Percentiles rank a stretch among this genome's conserved stretches.
Evolutionary conservation across 2,113 vertebrate genomes (phyloP).

Genomic region (Harpagus bidentatus): DNA sequence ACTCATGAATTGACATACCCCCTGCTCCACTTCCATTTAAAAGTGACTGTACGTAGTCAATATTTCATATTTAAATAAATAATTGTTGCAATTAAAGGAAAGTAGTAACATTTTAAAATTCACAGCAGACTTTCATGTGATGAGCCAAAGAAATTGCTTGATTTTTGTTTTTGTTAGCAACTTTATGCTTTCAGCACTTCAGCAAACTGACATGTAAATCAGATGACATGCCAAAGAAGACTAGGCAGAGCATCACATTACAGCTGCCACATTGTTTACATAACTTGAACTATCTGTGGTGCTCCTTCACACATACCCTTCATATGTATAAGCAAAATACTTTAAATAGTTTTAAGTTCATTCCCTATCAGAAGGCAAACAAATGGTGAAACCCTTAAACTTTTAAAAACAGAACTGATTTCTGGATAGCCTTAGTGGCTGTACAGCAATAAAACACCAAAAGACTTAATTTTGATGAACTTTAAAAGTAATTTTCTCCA

Average conservation of each 20-base stretch:
- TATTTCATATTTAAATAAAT: not conserved
- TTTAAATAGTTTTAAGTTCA: not conserved
- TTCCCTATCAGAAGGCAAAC: not conserved
- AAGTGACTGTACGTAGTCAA: not conserved
- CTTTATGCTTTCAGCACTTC: not conserved
- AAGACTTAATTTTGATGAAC: not conserved
- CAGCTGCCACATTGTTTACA: not conserved
- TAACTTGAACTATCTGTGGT: not conserved
- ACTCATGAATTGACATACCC: not conserved
- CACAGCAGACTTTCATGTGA: not conserved
- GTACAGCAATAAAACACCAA: not conserved
- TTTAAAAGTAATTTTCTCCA: not conserved
- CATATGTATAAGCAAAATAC: not conserved
- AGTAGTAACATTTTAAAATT: not conserved
- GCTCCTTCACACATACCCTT: not conserved
- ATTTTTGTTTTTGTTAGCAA: not conserved
- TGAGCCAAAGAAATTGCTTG: not conserved
- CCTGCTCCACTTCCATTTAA: not conserved
- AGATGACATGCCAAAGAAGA: not conserved
- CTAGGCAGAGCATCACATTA: not conserved
- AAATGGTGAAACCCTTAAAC: not conserved
- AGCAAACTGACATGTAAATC: not conserved
- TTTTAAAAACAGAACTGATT: not conserved
- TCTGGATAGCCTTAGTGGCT: not conserved
- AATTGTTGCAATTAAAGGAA: not conserved